phyloP scores from a whole-genome alignment of 2,888 invertebrate species.

The Nysson spinosus region DNA sequence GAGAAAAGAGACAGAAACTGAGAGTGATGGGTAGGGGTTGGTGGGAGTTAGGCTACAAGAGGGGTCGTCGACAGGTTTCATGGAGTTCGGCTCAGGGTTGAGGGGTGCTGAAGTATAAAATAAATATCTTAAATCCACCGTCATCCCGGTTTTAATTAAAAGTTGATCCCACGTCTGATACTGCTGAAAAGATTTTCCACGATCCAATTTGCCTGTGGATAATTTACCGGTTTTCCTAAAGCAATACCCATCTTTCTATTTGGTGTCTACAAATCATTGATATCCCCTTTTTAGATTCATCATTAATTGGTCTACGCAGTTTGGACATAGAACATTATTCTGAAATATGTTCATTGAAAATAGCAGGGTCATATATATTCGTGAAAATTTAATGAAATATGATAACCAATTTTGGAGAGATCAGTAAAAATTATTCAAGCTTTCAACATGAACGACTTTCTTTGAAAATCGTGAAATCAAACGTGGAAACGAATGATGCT shows the following conservation, averaged over 20 bases:
- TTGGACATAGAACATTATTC: not conserved
- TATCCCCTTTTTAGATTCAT: not conserved
- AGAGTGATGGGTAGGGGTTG: conserved; percentile 3
- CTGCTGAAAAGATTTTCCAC: conserved; percentile 62
- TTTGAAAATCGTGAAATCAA: not conserved
- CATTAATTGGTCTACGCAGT: not conserved
- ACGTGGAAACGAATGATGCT: too few relatives aligned
- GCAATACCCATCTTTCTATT: conserved; percentile 13
- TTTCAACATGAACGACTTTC: too few relatives aligned
- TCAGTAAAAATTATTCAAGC: too few relatives aligned
- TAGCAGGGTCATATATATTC: too few relatives aligned
- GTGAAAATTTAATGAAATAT: too few relatives aligned
- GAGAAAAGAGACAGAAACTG: conserved; percentile 3
- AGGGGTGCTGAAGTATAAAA: conserved; percentile 68
- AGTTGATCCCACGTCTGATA: conserved; percentile 71
- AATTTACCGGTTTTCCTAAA: conserved; percentile 53
- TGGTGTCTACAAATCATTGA: not conserved
- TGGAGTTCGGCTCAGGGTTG: conserved; percentile 46
- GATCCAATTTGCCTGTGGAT: conserved; percentile 63
- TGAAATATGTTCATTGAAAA: too few relatives aligned
- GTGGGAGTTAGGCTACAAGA: conserved; percentile 25
- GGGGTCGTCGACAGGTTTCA: conserved; percentile 49
- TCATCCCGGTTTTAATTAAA: conserved; percentile 73
- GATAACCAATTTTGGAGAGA: too few relatives aligned
- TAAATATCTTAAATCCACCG: conserved; percentile 72